Evolutionary conservation across 1,140 invertebrate genomes (phyloP), one percentile per base, ranked within the genome.

Genomic region (Bemisia tabaci): DNA sequence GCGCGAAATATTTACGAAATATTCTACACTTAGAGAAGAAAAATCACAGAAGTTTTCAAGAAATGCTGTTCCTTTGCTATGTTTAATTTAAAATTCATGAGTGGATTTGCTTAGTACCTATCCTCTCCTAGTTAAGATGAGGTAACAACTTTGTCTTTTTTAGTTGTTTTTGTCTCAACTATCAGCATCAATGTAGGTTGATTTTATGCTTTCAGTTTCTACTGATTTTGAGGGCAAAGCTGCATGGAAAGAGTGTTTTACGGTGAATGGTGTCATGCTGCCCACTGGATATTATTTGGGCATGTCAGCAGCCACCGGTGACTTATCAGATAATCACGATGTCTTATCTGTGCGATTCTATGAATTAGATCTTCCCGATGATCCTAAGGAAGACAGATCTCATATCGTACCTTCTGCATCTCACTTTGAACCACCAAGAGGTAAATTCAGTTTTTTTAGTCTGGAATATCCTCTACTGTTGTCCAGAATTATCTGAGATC

Each of bases 201-300:
- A n/a, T n/a, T n/a, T n/a, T n/a, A n/a, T n/a, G 68, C 63, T 63
- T 69, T 64, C 84, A 90, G 92, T 98, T 23, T 91, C 87, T 2
- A 91, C 89, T 26, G 94, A 98, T 79, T 83, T 97, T 62, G 89
- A 92, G 71, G 93, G 92, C 71, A 94, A 95, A 76, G 89, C 87
- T 71, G 86, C 87, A 5, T 99, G 95, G 94, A 92, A 93, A 73
- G 87, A 92, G 74, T 99, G 97, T 77, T 90, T 99, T 73, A 82
- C 82, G 62, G 94, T 97, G 0, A 82, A 87, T 70, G 94, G 93
- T 66, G 89, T 99, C 1, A 83, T 88, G 68, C 80, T 99, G 22
- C 97, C 97, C 0, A 95, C 95, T 12, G 92, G 92, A 1, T 98
- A 98, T 78, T 97, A 85, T 79, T 90, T 98, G 77, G 97, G 97